These are phyloP conservation scores for Gobio occitaniae DNA, from an alignment of 2,797 vertebrate species.

Conservation along the genomic window DNA sequence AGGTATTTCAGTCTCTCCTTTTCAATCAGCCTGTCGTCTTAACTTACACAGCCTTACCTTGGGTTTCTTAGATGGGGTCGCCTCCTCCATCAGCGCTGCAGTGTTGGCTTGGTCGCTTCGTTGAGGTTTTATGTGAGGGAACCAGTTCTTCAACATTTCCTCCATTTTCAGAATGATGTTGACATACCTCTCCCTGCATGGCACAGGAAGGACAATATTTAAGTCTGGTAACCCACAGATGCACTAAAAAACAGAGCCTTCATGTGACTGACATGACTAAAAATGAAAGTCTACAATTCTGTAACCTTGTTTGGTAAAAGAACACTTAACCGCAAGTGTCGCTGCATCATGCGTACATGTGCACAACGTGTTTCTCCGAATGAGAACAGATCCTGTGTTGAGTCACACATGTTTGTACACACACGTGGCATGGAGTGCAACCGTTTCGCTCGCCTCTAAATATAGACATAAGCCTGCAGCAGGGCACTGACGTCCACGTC, in stretches of 20 bases:
- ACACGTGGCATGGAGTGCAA: slow-evolving; percentile 71
- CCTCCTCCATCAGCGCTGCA: slow-evolving; percentile 68
- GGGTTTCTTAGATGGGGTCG: slow-evolving; percentile 74
- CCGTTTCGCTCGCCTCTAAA: slow-evolving; percentile 71
- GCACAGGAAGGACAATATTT: slow-evolving; percentile 36
- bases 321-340: slow-evolving; percentile 35
- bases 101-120: slow-evolving; percentile 64
- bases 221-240: slow-evolving; percentile 3
- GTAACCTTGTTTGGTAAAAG: slow-evolving; percentile 32
- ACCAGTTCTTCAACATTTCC: slow-evolving; percentile 85
- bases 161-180: slow-evolving; percentile 85
- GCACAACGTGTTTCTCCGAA: slow-evolving; percentile 26
- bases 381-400: slow-evolving; percentile 44
- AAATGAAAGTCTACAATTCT: slow-evolving; percentile 21
- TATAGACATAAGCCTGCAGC: slow-evolving; percentile 72
- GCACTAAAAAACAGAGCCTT: slow-evolving; percentile 4
- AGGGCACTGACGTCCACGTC: slow-evolving; percentile 62
- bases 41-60: slow-evolving; percentile 70
- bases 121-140: slow-evolving; percentile 77
- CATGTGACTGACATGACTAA: not conserved
- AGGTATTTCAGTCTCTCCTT: slow-evolving; percentile 64
- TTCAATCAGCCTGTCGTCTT: slow-evolving; percentile 39
- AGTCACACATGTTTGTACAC: slow-evolving; percentile 75
- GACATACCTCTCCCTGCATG: slow-evolving; percentile 77
- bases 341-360: slow-evolving; percentile 1